Base-by-base conservation (phyloP, 2,797 vertebrate species). In the Silurus aristotelis region DNA sequence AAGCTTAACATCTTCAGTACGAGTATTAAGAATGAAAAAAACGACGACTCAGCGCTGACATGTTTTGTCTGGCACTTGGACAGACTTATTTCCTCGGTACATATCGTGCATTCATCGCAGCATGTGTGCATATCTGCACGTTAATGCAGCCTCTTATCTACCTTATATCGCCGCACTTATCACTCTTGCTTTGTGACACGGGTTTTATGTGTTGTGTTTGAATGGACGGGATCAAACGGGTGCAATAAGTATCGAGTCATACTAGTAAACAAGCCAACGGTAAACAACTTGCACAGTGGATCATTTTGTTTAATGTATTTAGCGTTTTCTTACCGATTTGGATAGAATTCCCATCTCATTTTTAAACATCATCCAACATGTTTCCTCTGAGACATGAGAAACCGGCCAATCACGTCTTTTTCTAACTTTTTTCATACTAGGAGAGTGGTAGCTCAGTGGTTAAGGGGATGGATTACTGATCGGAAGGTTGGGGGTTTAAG, bases 171-270 rank as follows among this genome's bases (percentile, higher is more conserved):
- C 1, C 20, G 12, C 19, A 13, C 55, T 90, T 93, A 91, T 94
- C 89, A 91, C 90, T 89, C 79, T 87, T 81, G 86, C 86, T 81
- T 38, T 75, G 38, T 17, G 38, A 68, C 73, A 70, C 15, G 76
- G 61, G 79, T 52, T 52, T 52, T 52, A 52, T 7, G 46, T 22
- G 17, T 55, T 8, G 13, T 38, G 25, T 22, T 56, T 15, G 27
- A n/a, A 14, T 25, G 48, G 78, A 66, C 43, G n/a, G 20, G 63
- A 25, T 58, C 52, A 56, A 52, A 56, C 1, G 1, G 10, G 52
- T 56, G 31, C 55, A 10, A 13, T 31, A 17, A 31, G 71, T n/a
- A 73, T 25, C 13, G 20, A 12, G 71, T 8, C n/a, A 15, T 25
- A 25, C 6, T 52, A 12, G 22, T 71, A 48, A 38, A 71, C 19